Evolutionary conservation across 2,797 vertebrate genomes (phyloP).

Genomic region (Acanthurus leucopareius): DNA sequence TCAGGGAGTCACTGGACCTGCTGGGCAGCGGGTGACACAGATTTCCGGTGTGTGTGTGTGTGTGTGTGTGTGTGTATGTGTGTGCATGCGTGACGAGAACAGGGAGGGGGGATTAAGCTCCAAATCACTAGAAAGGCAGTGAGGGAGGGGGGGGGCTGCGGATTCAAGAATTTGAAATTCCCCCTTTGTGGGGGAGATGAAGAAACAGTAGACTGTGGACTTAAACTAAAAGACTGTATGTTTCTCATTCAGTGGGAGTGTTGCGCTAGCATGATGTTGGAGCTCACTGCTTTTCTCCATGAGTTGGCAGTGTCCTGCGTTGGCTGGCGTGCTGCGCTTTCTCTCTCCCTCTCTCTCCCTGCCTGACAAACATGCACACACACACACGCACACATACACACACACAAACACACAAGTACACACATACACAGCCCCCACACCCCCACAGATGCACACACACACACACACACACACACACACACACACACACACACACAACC

Average conservation of each 20-base stretch:
- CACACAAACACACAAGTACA: neutral
- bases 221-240: slow-evolving; percentile 72
- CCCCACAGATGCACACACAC: slow-evolving; percentile 21
- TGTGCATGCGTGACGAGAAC: slow-evolving; percentile 47
- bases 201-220: slow-evolving; percentile 78
- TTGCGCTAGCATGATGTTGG: slow-evolving; percentile 79
- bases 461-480: slow-evolving; percentile 32
- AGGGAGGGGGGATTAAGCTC: slow-evolving; percentile 80
- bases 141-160: slow-evolving; percentile 65
- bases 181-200: slow-evolving; percentile 78
- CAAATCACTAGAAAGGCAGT: slow-evolving; percentile 84
- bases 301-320: slow-evolving; percentile 84
- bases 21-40: slow-evolving; percentile 86
- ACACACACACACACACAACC: slow-evolving; percentile 42
- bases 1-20: slow-evolving; percentile 85
- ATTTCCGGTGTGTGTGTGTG: slow-evolving; percentile 82
- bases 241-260: slow-evolving; percentile 76
- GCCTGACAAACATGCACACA: slow-evolving; percentile 79
- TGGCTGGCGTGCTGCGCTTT: slow-evolving; percentile 83
- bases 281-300: slow-evolving; percentile 82
- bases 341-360: slow-evolving; percentile 67
- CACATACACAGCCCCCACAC: slow-evolving; percentile 43
- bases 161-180: slow-evolving; percentile 84
- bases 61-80: slow-evolving; percentile 57
- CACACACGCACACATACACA: slow-evolving; percentile 36